Base-by-base conservation (phyloP, 2,797 vertebrate genomes). In the Saxicola maurus region DNA sequence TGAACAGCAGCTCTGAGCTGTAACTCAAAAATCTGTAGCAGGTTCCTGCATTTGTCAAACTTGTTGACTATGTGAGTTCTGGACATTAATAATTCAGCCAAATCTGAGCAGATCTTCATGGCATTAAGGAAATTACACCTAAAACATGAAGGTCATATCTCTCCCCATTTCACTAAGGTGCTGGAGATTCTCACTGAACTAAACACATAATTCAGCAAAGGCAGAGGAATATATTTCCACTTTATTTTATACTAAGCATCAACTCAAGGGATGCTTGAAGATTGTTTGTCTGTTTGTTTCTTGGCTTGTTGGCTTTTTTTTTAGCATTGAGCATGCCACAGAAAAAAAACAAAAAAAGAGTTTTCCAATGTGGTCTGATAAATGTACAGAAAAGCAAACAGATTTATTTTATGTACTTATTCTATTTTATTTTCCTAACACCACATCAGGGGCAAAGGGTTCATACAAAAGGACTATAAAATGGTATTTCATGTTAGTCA, bases 41-140 rank as follows among this genome's bases (percentile, higher is more conserved):
- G 24, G 43, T 25, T 10, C 0, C 0, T 6, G 2, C 4, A 17
- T 52, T 65, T 60, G 8, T 11, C 5, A 37, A 52, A 73, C 1
- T 43, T 27, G 43, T 31, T 31, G 7, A 33, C 48, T 14, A 5
- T 8, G 24, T 37, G 23, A 5, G 20, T 43, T 43, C 43, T 43
- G 31, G 19, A 69, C 73, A 56, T 21, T 43, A 2, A 13, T 43
- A 11, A 18, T 64, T 62, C 43, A 27, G 18, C 9, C 10, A 49
- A 78, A 65, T 33, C 6, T 10, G 27, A 72, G 38, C 5, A 7
- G 28, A 42, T 59, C 42, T 71, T 23, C 30, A 15, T 8, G 13
- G 11, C 18, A 56, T 21, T n/a, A 38, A 51, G 12, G 5, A 37
- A 69, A 49, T 37, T 28, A 24, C 13, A 17, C 12, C 10, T 31